phyloP scores from a whole-genome alignment of 2,888 invertebrate genomes.

The Ametastegia equiseti region DNA sequence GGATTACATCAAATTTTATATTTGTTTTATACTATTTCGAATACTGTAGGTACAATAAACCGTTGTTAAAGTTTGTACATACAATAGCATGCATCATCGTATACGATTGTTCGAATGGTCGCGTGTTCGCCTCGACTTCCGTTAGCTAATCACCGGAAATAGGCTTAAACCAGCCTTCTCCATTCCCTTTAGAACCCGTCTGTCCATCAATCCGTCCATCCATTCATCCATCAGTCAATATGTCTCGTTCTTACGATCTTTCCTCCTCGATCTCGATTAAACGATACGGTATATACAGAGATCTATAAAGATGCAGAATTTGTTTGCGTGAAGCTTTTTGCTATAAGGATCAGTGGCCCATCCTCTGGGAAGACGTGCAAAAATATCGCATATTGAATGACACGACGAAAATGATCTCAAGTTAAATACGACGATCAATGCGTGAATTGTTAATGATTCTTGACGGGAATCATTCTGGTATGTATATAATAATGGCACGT shows the following conservation, averaged over 20 bases:
- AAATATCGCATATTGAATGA: neutral
- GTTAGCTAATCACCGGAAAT: constrained; percentile 36
- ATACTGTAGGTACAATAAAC: neutral
- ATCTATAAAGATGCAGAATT: too few relatives aligned
- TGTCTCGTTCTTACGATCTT: neutral
- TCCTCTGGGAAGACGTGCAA: neutral
- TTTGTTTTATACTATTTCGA: neutral
- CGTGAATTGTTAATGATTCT: neutral
- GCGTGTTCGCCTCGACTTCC: constrained; percentile 38
- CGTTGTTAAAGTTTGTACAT: neutral
- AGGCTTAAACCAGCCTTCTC: constrained; percentile 11
- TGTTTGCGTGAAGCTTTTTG: neutral
- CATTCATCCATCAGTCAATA: too few relatives aligned
- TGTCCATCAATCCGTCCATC: neutral
- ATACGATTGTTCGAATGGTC: constrained; percentile 22
- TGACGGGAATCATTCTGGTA: neutral
- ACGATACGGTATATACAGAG: neutral
- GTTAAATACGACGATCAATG: neutral
- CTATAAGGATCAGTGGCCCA: neutral
- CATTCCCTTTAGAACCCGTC: neutral
- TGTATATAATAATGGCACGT: constrained; percentile 20
- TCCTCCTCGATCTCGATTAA: neutral
- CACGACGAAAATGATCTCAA: neutral
- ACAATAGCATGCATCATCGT: neutral
- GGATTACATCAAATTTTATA: too few relatives aligned